These are phyloP conservation scores for Thyatira batis DNA, from an alignment of 2,888 invertebrate genomes.

Conservation along the genomic window DNA sequence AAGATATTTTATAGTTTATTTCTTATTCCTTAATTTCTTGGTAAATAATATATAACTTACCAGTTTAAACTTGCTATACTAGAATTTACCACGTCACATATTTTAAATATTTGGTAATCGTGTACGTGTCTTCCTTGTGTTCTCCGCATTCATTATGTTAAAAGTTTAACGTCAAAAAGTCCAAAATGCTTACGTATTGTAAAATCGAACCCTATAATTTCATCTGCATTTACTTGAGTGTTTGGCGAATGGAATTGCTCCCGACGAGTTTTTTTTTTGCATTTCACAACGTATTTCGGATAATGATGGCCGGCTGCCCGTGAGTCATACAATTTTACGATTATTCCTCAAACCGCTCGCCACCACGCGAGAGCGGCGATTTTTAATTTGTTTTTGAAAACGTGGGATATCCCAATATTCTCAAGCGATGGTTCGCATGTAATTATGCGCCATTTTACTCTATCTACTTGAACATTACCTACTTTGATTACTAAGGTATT, in stretches of 20 bases:
- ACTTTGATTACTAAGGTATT: no score
- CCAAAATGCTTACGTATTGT: neutral
- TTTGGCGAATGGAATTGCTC: neutral
- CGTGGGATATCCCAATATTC: neutral
- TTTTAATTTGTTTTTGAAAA: neutral
- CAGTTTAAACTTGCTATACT: no score
- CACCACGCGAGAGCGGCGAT: neutral
- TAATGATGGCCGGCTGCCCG: neutral
- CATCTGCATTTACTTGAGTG: neutral
- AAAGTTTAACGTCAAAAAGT: neutral
- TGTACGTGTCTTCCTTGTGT: no score
- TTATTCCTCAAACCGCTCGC: neutral
- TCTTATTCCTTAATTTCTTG: no score
- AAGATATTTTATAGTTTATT: no score
- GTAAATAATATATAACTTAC: no score
- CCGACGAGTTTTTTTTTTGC: neutral
- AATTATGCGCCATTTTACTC: neutral
- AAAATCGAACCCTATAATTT: neutral
- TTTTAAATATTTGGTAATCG: no score
- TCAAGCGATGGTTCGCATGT: neutral
- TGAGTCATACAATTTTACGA: neutral
- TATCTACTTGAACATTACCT: neutral
- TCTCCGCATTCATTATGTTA: no score
- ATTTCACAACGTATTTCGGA: neutral
- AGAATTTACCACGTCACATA: no score